These are phyloP conservation scores for Lophotriccus pileatus DNA, from an alignment of 2,797 vertebrate species.

Conservation along the genomic window DNA sequence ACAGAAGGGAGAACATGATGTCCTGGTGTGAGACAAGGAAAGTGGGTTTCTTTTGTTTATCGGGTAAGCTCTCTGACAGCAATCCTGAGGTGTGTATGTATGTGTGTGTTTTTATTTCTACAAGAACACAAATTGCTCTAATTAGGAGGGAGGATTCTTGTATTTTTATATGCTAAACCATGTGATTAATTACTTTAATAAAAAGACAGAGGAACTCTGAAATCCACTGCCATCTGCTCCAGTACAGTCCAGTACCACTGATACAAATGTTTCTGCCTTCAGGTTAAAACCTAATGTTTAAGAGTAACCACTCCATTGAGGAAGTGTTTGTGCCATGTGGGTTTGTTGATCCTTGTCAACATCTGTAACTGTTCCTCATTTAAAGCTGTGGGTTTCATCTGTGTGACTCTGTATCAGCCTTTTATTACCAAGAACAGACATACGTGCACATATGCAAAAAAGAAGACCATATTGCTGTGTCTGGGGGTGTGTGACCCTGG, in stretches of 20 bases:
- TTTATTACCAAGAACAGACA: not conserved
- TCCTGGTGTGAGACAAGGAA: not conserved
- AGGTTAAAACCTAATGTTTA: not conserved
- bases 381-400: not conserved
- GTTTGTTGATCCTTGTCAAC: not conserved
- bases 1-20: not conserved
- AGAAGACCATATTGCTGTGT: not conserved
- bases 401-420: not conserved
- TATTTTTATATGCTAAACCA: conserved; percentile 49
- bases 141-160: not conserved
- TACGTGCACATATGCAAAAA: not conserved
- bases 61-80: not conserved
- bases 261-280: not conserved
- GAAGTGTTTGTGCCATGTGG: not conserved
- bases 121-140: not conserved
- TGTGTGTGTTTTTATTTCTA: not conserved
- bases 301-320: not conserved
- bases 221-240: conserved; percentile 1
- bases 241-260: not conserved
- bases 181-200: conserved; percentile 40
- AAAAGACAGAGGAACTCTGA: not conserved
- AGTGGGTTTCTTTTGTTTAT: conserved; percentile 15
- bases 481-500: not conserved
- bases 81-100: not conserved
- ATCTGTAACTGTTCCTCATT: not conserved